Evolutionary conservation across 2,797 vertebrate species (phyloP).

Genomic region (Gila robusta): DNA sequence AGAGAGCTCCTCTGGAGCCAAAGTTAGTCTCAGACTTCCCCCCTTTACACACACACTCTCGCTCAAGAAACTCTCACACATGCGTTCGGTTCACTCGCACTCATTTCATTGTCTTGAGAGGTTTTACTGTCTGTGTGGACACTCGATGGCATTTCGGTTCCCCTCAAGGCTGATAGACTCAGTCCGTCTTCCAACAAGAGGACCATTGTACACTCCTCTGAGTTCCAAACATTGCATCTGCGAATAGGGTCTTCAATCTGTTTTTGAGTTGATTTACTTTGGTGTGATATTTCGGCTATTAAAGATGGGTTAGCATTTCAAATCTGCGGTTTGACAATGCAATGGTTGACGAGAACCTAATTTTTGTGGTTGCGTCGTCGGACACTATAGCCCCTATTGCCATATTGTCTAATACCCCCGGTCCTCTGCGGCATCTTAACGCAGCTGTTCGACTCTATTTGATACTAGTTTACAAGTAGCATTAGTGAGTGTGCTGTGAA

Average conservation of each 20-base stretch:
- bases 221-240: slow-evolving; percentile 32
- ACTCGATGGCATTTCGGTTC: slow-evolving; percentile 26
- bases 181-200: slow-evolving; percentile 23
- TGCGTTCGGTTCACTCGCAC: slow-evolving; percentile 11
- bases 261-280: slow-evolving; percentile 24
- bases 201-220: slow-evolving; percentile 3
- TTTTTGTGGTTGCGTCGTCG: background rate
- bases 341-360: background rate
- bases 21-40: slow-evolving; percentile 54
- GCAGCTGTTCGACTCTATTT: slow-evolving; percentile 51
- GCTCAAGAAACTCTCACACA: slow-evolving; percentile 38
- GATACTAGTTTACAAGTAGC: slow-evolving; percentile 44
- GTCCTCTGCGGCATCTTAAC: slow-evolving; percentile 22
- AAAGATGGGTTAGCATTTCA: background rate
- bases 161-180: slow-evolving; percentile 21
- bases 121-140: slow-evolving; percentile 28
- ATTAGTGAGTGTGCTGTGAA: slow-evolving; percentile 11
- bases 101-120: slow-evolving; percentile 21
- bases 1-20: slow-evolving; percentile 70
- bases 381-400: background rate
- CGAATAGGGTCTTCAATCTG: background rate
- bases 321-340: slow-evolving; percentile 24
- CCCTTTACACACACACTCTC: slow-evolving; percentile 22
- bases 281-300: background rate
- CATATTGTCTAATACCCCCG: slow-evolving; percentile 8